phyloP scores from a whole-genome alignment of 2,888 invertebrate genomes.

The Eilema caniola region DNA sequence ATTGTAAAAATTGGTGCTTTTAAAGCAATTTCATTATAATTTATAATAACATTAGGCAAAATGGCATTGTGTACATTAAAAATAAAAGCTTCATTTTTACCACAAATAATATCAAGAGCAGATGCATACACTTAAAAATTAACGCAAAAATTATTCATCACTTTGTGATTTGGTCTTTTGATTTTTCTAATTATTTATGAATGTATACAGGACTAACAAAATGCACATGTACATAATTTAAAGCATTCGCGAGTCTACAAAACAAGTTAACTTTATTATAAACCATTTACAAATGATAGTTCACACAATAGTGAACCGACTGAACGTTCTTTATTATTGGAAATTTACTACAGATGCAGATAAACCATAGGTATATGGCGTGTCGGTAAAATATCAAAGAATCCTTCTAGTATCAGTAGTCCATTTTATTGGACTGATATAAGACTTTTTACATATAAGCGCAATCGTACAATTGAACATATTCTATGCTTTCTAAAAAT shows the following conservation, averaged over 20 bases:
- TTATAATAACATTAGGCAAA: constrained; percentile 87
- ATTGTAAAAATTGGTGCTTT: constrained; percentile 87
- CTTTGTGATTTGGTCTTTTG: constrained; percentile 85
- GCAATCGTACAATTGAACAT: no score
- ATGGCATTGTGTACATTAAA: constrained; percentile 86
- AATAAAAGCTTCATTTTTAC: constrained; percentile 85
- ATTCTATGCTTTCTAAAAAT: neutral
- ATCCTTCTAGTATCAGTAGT: neutral
- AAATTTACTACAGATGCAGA: neutral
- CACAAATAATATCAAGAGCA: constrained; percentile 84
- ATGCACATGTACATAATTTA: constrained; percentile 74
- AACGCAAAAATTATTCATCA: constrained; percentile 78
- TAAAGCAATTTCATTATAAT: constrained; percentile 86
- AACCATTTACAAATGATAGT: constrained; percentile 55
- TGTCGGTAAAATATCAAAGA: neutral
- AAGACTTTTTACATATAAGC: no score
- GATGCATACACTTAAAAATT: constrained; percentile 77
- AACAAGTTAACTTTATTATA: constrained; percentile 56
- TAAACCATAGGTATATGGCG: neutral
- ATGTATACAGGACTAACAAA: constrained; percentile 73
- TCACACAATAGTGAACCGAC: constrained; percentile 39
- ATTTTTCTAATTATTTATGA: constrained; percentile 57
- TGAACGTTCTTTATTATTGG: constrained; percentile 32
- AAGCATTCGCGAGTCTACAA: constrained; percentile 61
- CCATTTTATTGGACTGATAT: neutral